Conservation (phyloP, 2,888 invertebrate species). For the Patella depressa region DNA sequence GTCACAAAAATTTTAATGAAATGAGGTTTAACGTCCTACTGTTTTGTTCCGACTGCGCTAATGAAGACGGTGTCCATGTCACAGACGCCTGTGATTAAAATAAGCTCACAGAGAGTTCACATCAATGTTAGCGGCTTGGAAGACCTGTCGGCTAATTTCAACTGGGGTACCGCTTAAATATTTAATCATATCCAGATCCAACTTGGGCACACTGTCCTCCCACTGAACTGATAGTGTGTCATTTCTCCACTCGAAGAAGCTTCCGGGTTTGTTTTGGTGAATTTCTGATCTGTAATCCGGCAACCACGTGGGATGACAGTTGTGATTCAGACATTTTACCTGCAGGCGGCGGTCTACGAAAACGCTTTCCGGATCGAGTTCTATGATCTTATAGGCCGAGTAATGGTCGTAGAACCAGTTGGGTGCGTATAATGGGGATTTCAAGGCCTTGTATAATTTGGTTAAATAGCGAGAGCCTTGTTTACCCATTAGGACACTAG, state of each 20-base stretch:
- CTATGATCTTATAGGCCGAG: conserved; percentile 29
- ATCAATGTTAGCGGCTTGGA: conserved; percentile 19
- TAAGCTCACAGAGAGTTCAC: conserved; percentile 12
- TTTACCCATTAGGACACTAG: conserved; percentile 26
- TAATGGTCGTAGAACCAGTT: conserved; percentile 30
- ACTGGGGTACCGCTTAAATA: conserved; percentile 28
- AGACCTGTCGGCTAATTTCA: conserved; percentile 26
- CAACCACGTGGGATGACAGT: conserved; percentile 37
- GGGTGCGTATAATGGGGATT: neutral
- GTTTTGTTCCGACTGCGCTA: too few relatives aligned
- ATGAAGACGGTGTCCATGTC: too few relatives aligned
- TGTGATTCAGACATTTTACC: conserved; percentile 37
- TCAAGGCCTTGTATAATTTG: conserved; percentile 15
- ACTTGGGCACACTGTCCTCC: conserved; percentile 31
- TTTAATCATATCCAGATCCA: conserved; percentile 29
- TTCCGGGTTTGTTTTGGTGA: conserved; percentile 28
- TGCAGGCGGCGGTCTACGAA: conserved; percentile 24
- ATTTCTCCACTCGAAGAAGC: conserved; percentile 26
- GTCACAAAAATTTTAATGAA: too few relatives aligned
- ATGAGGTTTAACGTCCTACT: too few relatives aligned
- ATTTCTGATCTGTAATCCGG: conserved; percentile 26
- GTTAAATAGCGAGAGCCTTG: conserved; percentile 24
- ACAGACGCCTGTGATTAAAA: neutral
- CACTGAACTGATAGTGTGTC: conserved; percentile 33
- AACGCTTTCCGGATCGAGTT: conserved; percentile 21